Evolutionary conservation across 2,113 vertebrate species (phyloP), one percentile per base, ranked within the genome.

Genomic region (Dasyornis broadbenti): DNA sequence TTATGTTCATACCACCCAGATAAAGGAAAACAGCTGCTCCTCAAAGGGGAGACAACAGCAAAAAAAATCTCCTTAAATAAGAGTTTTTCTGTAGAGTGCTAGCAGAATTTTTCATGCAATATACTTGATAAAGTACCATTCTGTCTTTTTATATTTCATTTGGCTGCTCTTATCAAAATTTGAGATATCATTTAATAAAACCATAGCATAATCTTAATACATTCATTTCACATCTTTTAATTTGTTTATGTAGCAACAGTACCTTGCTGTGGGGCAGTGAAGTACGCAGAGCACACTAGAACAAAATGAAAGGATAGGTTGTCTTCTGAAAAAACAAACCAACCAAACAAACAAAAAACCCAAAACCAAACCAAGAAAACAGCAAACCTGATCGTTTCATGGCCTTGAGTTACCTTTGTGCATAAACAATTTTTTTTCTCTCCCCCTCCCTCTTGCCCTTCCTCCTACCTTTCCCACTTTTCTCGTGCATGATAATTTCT

Each of bases 381-480:
- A 83, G 59, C 68, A 72, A 91, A 93, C 77, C 77, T 71, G 81
- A 68, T 91, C 1, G 4, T 92, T 90, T 76, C 47, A 20, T 91
- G 90, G 66, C 92, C 92, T 88, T n/a, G 54, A 88, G 79, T 94
- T 86, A 94, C 92, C 87, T 92, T 85, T 94, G 37, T 63, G 64
- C 76, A 70, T 85, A 91, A 95, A 91, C 71, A 91, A 37, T 64
- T 90, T 92, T 91, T 91, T 73, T 82, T 57, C 27, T 37, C 11
- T 82, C 56, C 26, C 57, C 78, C 16, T 79, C 56, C 18, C 22
- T 68, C 21, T 86, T 89, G 63, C 44, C 35, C 57, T 82, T 72
- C 79, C 42, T 83, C 81, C 68, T 39, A 57, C 54, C 70, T 85
- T 68, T 73, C 66, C 63, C 42, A 47, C 77, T 86, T 72, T 57